phyloP scores from a whole-genome alignment of 2,888 invertebrate genomes.

The Lasioglossum malachurum region DNA sequence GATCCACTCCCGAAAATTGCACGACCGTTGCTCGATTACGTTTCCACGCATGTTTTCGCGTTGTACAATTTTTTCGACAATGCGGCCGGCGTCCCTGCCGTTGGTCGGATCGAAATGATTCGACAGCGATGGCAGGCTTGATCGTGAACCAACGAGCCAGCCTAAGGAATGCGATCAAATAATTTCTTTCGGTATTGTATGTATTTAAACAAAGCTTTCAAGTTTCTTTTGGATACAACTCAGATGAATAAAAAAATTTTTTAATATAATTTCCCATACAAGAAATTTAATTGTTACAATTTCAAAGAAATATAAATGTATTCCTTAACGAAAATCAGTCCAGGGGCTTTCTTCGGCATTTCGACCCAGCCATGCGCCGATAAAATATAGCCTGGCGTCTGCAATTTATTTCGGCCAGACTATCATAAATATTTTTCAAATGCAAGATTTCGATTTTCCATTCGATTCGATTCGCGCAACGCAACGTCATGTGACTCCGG shows the following conservation, averaged over 20 bases:
- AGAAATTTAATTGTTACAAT: too few relatives aligned
- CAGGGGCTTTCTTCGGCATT: not conserved
- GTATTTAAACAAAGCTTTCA: not conserved
- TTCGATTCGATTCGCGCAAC: not conserved
- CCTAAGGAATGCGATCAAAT: not conserved
- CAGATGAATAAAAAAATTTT: too few relatives aligned
- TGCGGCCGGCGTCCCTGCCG: not conserved
- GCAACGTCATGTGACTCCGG: not conserved
- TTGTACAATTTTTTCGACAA: not conserved
- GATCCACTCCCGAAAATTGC: constrained; percentile 22
- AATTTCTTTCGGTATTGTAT: not conserved
- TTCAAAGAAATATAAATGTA: not conserved
- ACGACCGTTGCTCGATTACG: constrained; percentile 13
- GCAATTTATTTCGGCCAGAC: not conserved
- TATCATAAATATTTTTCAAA: constrained; percentile 39
- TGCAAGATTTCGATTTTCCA: constrained; percentile 2
- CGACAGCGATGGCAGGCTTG: not conserved
- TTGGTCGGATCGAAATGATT: not conserved
- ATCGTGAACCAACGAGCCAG: not conserved
- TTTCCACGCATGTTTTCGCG: not conserved
- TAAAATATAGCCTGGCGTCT: not conserved
- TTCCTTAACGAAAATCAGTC: not conserved
- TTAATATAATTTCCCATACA: too few relatives aligned
- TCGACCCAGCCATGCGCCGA: not conserved
- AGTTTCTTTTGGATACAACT: not conserved